Base-by-base conservation (phyloP, 2,888 invertebrate genomes). In the Oscheius onirici region DNA sequence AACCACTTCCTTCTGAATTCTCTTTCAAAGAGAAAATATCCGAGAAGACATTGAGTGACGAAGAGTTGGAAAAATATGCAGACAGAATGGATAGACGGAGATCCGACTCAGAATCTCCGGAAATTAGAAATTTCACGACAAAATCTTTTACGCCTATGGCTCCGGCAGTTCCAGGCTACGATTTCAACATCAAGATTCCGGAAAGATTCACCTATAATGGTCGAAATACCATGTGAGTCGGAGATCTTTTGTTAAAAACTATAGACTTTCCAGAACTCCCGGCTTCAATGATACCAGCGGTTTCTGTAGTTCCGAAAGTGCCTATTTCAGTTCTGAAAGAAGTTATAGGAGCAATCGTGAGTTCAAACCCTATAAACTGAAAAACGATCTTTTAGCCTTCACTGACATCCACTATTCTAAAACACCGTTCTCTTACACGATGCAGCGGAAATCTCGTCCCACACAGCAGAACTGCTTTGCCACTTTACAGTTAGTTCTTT, bases 81-180 rank as follows among this genome's bases (percentile, higher is more conserved):
- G 66, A 66, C 10, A 24, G 41, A 13, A 8, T 66, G 28, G 63
- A 63, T 46, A 13, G 63, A n/a, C 63, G 63, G 10, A 20, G 63
- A 22, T 63, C 63, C 0, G 63, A 46, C 17, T 63, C 63, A 1
- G 63, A 49, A 17, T 63, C 63, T 13, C 63, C 63, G 13, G 26
- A 46, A 8, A 26, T 34, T 22, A 26, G 15, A 15, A 24, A 46
- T 28, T 63, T 63, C 34, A 2, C 15, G 1, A 11, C 67, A 0
- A 22, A 26, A 0, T 74, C 80, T 24, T 61, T 26, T 10, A 70
- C 73, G 26, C 74, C 74, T 6, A 76, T 79, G 49, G 79, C 74
- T 3, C 76, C 79, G n/a, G 13, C 28, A 10, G 63, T 63, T 0
- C 78, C 76, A 1, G 78, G 78, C 22, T 66, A 68, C 17, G 57